Percentiles rank a stretch among this genome's conserved stretches.
These are phyloP conservation scores for Gallinago solitaria DNA, from an alignment of 2,797 vertebrate genomes.

Conservation along the genomic window DNA sequence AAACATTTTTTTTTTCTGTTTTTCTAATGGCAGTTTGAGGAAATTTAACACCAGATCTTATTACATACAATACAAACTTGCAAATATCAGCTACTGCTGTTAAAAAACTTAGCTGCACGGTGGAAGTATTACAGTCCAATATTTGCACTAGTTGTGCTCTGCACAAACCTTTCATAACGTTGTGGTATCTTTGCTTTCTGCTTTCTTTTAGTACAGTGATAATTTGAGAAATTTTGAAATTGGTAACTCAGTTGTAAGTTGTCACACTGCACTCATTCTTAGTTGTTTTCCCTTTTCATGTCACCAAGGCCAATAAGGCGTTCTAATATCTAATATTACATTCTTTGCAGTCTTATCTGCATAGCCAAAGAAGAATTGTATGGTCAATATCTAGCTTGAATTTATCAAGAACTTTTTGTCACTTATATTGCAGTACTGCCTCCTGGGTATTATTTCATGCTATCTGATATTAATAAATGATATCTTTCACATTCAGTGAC, in stretches of 20 bases:
- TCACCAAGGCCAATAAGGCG: not conserved
- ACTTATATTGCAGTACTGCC: not conserved
- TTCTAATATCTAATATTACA: not conserved
- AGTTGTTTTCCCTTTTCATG: not conserved
- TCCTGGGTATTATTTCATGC: conserved; percentile 22
- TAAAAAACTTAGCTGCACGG: not conserved
- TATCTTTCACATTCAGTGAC: not conserved
- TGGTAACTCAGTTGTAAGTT: not conserved
- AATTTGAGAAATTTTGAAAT: not conserved
- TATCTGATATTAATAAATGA: conserved; percentile 12
- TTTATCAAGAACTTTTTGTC: not conserved
- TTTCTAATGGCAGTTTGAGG: not conserved
- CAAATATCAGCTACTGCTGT: not conserved
- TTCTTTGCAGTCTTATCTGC: not conserved
- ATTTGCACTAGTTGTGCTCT: not conserved
- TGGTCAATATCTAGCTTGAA: not conserved
- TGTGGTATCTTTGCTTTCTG: not conserved
- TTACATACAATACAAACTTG: not conserved
- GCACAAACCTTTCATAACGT: not conserved
- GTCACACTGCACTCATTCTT: not conserved
- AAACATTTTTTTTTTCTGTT: not conserved
- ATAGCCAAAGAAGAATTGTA: not conserved
- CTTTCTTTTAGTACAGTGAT: not conserved
- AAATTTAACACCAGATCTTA: not conserved
- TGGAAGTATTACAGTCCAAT: not conserved